A percentile compares a stretch with the other conserved stretches of the same genome.
phyloP scores from a whole-genome alignment of 2,797 vertebrate species.

The Bradypus variegatus region DNA sequence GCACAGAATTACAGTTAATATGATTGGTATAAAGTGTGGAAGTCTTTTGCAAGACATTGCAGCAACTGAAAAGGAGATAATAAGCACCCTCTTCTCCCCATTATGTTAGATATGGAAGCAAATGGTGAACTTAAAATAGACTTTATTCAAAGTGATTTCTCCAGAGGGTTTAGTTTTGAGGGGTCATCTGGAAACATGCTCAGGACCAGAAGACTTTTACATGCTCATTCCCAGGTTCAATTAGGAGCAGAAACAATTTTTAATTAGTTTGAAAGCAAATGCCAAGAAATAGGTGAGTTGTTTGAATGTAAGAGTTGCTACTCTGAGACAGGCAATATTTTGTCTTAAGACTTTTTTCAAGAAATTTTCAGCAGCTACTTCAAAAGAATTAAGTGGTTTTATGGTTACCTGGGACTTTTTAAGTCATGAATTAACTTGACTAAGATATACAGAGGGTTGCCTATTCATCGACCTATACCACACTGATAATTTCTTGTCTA shows the following conservation, averaged over 20 bases:
- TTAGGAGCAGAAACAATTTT: slow-evolving; percentile 2
- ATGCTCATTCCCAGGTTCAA: background rate
- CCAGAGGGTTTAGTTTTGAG: background rate
- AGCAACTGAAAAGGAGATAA: background rate
- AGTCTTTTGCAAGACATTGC: slow-evolving; percentile 16
- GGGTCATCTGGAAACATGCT: background rate
- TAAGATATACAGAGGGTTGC: background rate
- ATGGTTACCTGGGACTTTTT: background rate
- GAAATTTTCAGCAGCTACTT: background rate
- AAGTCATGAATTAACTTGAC: background rate
- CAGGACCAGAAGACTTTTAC: background rate
- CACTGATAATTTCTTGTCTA: background rate
- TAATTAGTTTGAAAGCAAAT: slow-evolving; percentile 10
- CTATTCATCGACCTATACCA: background rate
- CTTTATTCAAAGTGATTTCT: slow-evolving; percentile 5
- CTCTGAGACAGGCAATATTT: background rate
- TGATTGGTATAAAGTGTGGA: background rate
- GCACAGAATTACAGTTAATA: background rate
- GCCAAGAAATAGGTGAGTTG: background rate
- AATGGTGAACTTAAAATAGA: slow-evolving; percentile 28
- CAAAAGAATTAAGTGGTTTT: background rate
- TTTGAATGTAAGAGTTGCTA: background rate
- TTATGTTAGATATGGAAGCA: background rate
- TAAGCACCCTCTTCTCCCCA: background rate
- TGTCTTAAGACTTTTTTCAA: background rate